A percentile compares a stretch with the other conserved stretches of the same genome.
Conservation (phyloP, 2,797 vertebrate genomes). For the Poeciliopsis presidionis region DNA sequence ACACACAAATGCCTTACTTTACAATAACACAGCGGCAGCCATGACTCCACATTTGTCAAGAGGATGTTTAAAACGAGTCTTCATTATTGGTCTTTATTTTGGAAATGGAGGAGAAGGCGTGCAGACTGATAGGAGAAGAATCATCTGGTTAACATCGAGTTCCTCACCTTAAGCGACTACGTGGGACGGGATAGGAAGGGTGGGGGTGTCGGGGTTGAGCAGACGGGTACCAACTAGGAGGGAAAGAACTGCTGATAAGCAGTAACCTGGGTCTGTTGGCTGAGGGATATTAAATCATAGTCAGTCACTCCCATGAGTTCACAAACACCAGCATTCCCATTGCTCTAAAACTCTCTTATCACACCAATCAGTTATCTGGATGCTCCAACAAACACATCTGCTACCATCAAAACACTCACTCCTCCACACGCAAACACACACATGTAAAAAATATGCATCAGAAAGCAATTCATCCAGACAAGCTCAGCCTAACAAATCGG, state of each 20-base stretch:
- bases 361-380: slow-evolving; percentile 66
- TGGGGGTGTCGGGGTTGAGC: not conserved
- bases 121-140: slow-evolving; percentile 61
- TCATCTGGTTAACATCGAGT: slow-evolving; percentile 90
- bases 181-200: slow-evolving; percentile 37
- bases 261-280: slow-evolving; percentile 76
- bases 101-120: slow-evolving; percentile 67
- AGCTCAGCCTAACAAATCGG: slow-evolving; percentile 8
- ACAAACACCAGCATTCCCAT: slow-evolving; percentile 79
- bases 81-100: slow-evolving; percentile 92
- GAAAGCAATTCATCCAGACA: slow-evolving; percentile 28
- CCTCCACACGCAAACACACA: slow-evolving; percentile 59
- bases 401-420: slow-evolving; percentile 63
- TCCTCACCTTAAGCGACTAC: slow-evolving; percentile 58
- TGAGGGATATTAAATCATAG: slow-evolving; percentile 85
- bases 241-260: slow-evolving; percentile 83
- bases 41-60: slow-evolving; percentile 87
- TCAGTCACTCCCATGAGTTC: slow-evolving; percentile 70
- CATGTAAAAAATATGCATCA: slow-evolving; percentile 32
- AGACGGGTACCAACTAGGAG: slow-evolving; percentile 39
- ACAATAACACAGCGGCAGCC: slow-evolving; percentile 74
- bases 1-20: slow-evolving; percentile 65
- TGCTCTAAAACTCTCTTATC: slow-evolving; percentile 65
- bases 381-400: slow-evolving; percentile 66
- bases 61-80: slow-evolving; percentile 91